Conservation (phyloP, 2,113 vertebrate species). For the Pristiophorus japonicus region DNA sequence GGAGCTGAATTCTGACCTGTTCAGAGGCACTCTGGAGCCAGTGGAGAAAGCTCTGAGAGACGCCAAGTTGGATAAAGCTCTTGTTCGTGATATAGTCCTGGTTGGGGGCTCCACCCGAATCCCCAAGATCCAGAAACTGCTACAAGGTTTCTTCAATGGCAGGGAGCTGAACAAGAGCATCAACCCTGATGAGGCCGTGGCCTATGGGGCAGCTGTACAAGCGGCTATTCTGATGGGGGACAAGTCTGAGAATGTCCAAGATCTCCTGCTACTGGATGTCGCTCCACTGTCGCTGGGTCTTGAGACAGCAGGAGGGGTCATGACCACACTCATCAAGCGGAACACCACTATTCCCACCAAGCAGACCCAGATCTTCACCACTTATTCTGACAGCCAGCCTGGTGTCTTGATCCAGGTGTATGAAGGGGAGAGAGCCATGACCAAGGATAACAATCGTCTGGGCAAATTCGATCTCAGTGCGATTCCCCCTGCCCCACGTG, state of each 20-base stretch:
- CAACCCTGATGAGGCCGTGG: conserved; percentile 71
- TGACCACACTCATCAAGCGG: conserved; percentile 70
- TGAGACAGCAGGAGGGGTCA: conserved; percentile 69
- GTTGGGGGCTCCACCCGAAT: conserved; percentile 73
- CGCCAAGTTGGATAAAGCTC: conserved; percentile 70
- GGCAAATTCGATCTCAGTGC: conserved; percentile 69
- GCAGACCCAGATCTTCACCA: conserved; percentile 73
- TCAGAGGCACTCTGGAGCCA: conserved; percentile 68
- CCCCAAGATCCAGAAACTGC: conserved; percentile 71
- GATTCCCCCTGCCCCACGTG: conserved; percentile 66
- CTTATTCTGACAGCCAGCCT: conserved; percentile 70
- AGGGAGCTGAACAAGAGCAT: conserved; percentile 75
- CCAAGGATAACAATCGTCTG: conserved; percentile 71
- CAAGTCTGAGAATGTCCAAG: conserved; percentile 70
- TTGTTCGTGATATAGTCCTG: conserved; percentile 68
- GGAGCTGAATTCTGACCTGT: conserved; percentile 55
- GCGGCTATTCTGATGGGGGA: conserved; percentile 71
- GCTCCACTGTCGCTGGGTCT: conserved; percentile 69
- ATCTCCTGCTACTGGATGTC: conserved; percentile 70
- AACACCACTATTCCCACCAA: conserved; percentile 75
- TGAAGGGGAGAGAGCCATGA: conserved; percentile 69
- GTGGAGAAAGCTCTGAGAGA: conserved; percentile 73
- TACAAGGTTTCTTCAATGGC: conserved; percentile 73
- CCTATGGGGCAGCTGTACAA: conserved; percentile 66
- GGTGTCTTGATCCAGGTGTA: conserved; percentile 69